Conservation (phyloP, 2,888 invertebrate genomes). For the Acronicta aceris region DNA sequence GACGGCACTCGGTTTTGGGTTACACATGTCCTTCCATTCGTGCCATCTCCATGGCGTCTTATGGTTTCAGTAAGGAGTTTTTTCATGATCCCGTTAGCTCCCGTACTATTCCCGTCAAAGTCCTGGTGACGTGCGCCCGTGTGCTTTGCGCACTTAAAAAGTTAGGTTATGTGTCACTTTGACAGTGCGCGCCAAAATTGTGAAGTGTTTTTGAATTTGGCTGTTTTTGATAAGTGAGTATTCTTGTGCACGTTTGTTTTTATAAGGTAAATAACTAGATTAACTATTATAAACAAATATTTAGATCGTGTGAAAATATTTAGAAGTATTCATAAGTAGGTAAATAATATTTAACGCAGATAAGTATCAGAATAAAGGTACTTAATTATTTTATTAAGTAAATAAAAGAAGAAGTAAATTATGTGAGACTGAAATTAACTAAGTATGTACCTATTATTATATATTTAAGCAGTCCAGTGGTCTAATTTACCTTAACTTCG, state of each 20-base stretch:
- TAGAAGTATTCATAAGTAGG: too few relatives aligned
- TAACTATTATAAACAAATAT: too few relatives aligned
- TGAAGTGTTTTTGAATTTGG: conserved; percentile 55
- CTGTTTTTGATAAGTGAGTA: conserved; percentile 46
- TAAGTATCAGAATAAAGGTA: too few relatives aligned
- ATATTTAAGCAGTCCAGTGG: too few relatives aligned
- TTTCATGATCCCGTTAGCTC: conserved; percentile 74
- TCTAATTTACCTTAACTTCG: too few relatives aligned
- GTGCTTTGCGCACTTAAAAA: conserved; percentile 59
- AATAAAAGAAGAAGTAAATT: too few relatives aligned
- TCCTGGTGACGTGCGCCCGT: conserved; percentile 72
- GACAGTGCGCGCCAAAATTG: conserved; percentile 75
- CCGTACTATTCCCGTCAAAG: conserved; percentile 77
- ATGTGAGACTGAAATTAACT: too few relatives aligned
- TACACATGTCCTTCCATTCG: conserved; percentile 36
- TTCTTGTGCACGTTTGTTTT: conserved; percentile 18
- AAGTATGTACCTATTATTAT: too few relatives aligned
- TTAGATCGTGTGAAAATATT: too few relatives aligned
- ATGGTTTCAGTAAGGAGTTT: conserved; percentile 71
- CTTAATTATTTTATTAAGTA: too few relatives aligned
- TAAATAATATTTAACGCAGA: too few relatives aligned
- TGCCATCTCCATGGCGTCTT: conserved; percentile 30
- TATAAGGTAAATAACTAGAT: too few relatives aligned
- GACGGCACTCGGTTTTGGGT: neutral
- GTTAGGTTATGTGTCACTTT: conserved; percentile 74